Percentiles rank a stretch among this genome's conserved stretches.
Evolutionary conservation across 2,888 invertebrate genomes (phyloP).

Genomic region (Cataglyphis rosenhaueri): DNA sequence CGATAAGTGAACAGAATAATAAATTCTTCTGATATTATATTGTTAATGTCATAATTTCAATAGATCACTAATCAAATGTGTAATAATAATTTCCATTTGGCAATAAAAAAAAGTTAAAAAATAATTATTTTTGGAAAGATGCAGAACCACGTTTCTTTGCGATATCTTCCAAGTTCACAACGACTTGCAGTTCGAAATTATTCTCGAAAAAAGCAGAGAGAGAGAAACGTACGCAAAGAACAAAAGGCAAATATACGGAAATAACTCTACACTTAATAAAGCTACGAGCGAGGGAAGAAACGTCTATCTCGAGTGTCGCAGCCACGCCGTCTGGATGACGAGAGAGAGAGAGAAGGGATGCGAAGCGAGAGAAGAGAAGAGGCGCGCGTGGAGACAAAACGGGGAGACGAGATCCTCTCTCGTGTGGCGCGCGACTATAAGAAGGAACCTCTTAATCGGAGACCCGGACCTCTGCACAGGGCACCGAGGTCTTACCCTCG

Average conservation of each 20-base stretch:
- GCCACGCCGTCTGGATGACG: constrained; percentile 80
- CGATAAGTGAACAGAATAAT: background rate
- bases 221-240: constrained; percentile 1
- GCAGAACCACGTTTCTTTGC: background rate
- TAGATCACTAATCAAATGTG: background rate
- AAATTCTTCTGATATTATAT: background rate
- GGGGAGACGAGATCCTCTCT: constrained; percentile 59
- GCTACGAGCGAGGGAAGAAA: constrained; percentile 44
- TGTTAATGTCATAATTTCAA: background rate
- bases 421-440: constrained; percentile 71
- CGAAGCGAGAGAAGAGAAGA: constrained; percentile 41
- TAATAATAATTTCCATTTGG: background rate
- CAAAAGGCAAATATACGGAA: constrained; percentile 27
- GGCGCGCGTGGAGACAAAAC: constrained; percentile 49
- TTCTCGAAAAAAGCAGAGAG: background rate
- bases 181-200: background rate
- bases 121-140: constrained; percentile 17
- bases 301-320: constrained; percentile 75
- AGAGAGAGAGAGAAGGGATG: constrained; percentile 40
- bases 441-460: constrained; percentile 81
- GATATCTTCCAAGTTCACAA: background rate
- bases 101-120: background rate
- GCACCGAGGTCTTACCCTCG: constrained; percentile 78
- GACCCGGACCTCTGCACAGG: constrained; percentile 79
- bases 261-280: constrained; percentile 37